Evolutionary conservation across 2,113 vertebrate genomes (phyloP).

Genomic region (Nothocercus nigrocapillus): DNA sequence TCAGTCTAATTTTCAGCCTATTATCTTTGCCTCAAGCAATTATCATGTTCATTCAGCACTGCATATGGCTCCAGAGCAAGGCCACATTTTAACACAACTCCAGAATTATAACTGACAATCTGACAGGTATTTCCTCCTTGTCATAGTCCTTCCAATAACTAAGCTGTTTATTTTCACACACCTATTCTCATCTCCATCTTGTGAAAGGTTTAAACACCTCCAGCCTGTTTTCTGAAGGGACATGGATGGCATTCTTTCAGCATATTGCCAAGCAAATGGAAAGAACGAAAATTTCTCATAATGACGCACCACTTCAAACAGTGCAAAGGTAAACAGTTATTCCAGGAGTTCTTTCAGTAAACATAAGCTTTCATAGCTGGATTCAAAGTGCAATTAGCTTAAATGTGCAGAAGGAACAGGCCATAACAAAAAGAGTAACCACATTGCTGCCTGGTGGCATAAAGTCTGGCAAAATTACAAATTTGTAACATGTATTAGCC

Average conservation of each 20-base stretch:
- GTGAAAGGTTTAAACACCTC: not conserved
- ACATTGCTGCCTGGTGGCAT: accelerated
- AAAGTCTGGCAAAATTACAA: accelerated
- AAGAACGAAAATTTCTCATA: not conserved
- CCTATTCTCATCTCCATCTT: not conserved
- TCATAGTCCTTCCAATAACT: not conserved
- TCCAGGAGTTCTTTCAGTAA: not conserved
- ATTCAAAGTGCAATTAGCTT: not conserved
- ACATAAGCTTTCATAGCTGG: not conserved
- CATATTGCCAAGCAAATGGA: not conserved
- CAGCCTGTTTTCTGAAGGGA: not conserved
- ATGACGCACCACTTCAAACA: not conserved
- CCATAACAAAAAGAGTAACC: not conserved
- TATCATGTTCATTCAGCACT: not conserved
- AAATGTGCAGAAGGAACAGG: not conserved
- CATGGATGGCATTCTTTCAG: not conserved
- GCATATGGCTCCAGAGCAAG: accelerated
- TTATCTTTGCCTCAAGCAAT: not conserved
- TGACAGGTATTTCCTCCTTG: not conserved
- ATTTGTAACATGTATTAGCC: accelerated
- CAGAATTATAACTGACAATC: not conserved
- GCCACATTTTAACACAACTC: not conserved
- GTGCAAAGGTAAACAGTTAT: not conserved
- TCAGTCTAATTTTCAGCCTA: not conserved
- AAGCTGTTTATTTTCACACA: not conserved